Conservation (phyloP, 2,797 vertebrate species). For the Paedocypris micromegethes region DNA sequence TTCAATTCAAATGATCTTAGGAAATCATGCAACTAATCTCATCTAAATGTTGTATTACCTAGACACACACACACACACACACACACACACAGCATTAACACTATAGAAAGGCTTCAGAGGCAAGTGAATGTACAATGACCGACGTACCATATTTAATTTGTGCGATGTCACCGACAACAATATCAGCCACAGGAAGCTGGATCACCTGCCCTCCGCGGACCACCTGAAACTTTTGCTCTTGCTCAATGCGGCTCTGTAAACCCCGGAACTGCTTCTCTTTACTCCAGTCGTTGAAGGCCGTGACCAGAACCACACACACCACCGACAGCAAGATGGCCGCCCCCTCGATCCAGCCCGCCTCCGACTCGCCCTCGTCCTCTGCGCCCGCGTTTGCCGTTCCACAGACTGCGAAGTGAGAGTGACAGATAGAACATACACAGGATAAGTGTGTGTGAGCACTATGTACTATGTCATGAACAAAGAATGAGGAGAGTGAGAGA, state of each 20-base stretch:
- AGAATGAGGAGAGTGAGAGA: too few relatives aligned
- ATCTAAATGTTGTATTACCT: too few relatives aligned
- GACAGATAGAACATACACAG: not conserved
- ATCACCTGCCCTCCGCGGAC: conserved; percentile 86
- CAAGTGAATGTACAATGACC: too few relatives aligned
- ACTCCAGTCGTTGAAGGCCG: conserved; percentile 98
- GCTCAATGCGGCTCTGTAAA: conserved; percentile 94
- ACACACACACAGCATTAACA: too few relatives aligned
- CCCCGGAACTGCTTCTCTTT: conserved; percentile 98
- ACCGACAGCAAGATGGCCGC: conserved; percentile 94
- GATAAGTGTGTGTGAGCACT: too few relatives aligned
- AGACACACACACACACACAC: too few relatives aligned
- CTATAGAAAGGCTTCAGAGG: too few relatives aligned
- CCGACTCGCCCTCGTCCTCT: conserved; percentile 86
- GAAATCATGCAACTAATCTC: too few relatives aligned
- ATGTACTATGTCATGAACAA: too few relatives aligned
- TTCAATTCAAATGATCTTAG: too few relatives aligned
- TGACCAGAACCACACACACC: conserved; percentile 93
- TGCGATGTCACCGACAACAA: conserved; percentile 91
- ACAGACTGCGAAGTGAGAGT: conserved; percentile 66
- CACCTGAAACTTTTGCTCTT: conserved; percentile 96
- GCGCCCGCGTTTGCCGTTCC: conserved; percentile 68
- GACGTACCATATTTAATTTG: conserved; percentile 92
- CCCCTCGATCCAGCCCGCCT: conserved; percentile 97
- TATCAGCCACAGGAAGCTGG: conserved; percentile 89